Conservation (phyloP, 2,888 invertebrate species). For the Plagiodera versicolora region DNA sequence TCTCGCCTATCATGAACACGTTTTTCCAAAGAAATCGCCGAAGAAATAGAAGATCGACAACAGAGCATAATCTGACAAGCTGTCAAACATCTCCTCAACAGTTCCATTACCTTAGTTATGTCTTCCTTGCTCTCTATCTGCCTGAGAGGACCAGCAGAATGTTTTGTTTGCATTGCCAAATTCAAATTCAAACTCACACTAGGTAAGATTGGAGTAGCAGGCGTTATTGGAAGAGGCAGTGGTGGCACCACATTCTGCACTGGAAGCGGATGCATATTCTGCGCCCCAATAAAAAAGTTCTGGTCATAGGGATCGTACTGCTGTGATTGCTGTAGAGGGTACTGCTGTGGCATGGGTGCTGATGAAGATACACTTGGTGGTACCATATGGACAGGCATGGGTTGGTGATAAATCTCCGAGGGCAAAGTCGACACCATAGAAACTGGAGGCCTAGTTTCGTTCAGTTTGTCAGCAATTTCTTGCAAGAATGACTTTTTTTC, state of each 20-base stretch:
- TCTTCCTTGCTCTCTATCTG: conserved; percentile 27
- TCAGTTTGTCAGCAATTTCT: conserved; percentile 49
- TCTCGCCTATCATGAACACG: no score
- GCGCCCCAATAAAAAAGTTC: conserved; percentile 47
- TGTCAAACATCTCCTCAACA: neutral
- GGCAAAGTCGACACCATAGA: conserved; percentile 1
- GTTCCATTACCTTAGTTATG: conserved; percentile 34
- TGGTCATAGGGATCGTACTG: conserved; percentile 45
- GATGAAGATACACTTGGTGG: conserved; percentile 34
- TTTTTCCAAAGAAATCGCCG: no score
- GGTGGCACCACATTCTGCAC: neutral
- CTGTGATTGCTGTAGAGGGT: conserved; percentile 19
- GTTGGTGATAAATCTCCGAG: conserved; percentile 12
- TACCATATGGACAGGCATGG: conserved; percentile 20
- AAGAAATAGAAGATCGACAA: no score
- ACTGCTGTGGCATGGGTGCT: conserved; percentile 19
- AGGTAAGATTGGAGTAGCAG: neutral
- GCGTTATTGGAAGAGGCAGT: neutral
- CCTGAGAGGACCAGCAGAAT: neutral
- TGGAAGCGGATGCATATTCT: neutral
- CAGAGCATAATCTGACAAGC: no score
- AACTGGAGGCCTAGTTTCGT: conserved; percentile 28
- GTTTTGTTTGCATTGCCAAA: neutral
- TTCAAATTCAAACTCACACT: neutral
- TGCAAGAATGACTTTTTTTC: conserved; percentile 49